A percentile compares a stretch with the other conserved stretches of the same genome.
Evolutionary conservation across 2,888 invertebrate species (phyloP).

Genomic region (Chrysina gloriosa): DNA sequence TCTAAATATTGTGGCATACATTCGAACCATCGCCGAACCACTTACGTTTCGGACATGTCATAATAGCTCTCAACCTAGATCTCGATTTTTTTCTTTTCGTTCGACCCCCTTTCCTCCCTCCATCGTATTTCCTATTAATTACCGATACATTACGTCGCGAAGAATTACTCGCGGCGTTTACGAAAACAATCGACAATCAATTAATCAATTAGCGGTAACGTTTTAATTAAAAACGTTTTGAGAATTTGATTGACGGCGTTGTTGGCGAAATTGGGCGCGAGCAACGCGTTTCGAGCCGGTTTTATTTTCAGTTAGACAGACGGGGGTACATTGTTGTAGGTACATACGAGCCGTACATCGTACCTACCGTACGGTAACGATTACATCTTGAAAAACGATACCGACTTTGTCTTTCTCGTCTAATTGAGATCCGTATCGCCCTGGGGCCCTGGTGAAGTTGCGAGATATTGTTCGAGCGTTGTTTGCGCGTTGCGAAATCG

Average conservation of each 20-base stretch:
- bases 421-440: conserved; percentile 27
- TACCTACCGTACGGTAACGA: conserved; percentile 15
- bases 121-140: conserved; percentile 9
- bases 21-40: background rate
- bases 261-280: conserved; percentile 1
- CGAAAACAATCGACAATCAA: conserved; percentile 28
- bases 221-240: conserved; percentile 23
- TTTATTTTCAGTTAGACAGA: background rate
- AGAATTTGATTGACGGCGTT: background rate
- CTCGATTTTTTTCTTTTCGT: background rate
- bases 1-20: conserved; percentile 22
- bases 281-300: background rate
- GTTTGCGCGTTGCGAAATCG: conserved; percentile 12
- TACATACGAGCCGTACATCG: background rate
- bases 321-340: background rate
- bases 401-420: conserved; percentile 14
- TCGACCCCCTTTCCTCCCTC: background rate
- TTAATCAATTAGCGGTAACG: conserved; percentile 26
- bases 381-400: conserved; percentile 31
- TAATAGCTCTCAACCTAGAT: background rate
- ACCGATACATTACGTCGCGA: conserved; percentile 11
- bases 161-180: conserved; percentile 11
- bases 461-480: conserved; percentile 4
- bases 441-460: background rate
- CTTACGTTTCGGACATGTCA: background rate